Evolutionary conservation across 1,140 invertebrate species (phyloP), one percentile per base, ranked within the genome.

Genomic region (Trichonephila clavipes): DNA sequence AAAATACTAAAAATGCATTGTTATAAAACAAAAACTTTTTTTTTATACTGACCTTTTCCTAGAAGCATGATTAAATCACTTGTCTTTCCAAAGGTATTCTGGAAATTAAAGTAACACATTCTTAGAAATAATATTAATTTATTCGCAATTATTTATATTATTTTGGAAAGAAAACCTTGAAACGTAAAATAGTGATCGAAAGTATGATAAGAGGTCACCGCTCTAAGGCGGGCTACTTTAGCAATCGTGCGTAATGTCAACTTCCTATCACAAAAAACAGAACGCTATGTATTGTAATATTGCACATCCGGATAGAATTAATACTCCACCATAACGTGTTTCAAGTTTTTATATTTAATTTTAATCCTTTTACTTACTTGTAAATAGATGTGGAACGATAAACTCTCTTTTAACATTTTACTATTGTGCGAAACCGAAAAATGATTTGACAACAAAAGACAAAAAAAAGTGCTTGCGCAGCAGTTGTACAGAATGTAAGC

Each of bases 161-260:
- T 72, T 72, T 72, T 72, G 69, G 28, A 72, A 72, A 34, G 12
- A 14, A 72, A 72, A 72, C 69, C 69, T 72, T 72, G 69, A 72
- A 72, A 72, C 14, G 14, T 24, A 72, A 72, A 72, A 72, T 72
- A 28, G 28, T 24, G 69, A 72, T 72, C 69, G 69, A 24, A 72
- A 72, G 28, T 24, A 24, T 14, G 69, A 72, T 72, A 34, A 72
- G 28, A 72, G 69, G 69, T 72, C 69, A 72, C 69, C 69, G 69
- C 28, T 72, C 69, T 72, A 28, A 16, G 24, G 69, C 0, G 3
- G n/a, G 4, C 14, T 34, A 18, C 28, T n/a, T 72, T 34, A 12
- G 14, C 28, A 34, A 72, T 72, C 24, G 24, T 72, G 69, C 24
- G 12, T 18, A 34, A 72, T 72, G 69, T 72, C 28, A 28, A 28